These are phyloP conservation scores for Typhlichthys subterraneus DNA, from an alignment of 2,797 vertebrate genomes.

Conservation along the genomic window DNA sequence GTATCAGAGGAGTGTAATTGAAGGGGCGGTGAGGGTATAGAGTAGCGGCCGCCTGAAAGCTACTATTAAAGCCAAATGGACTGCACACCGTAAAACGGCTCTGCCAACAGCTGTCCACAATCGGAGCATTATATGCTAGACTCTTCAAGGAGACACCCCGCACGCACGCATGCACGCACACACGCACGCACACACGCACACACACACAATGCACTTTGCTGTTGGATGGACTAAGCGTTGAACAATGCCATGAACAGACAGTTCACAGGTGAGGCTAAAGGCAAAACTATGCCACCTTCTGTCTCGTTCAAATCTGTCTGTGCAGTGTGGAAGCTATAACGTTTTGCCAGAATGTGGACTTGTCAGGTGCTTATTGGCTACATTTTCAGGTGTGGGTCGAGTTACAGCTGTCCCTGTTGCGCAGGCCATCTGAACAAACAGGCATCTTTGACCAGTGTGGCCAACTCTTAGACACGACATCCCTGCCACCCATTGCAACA, in stretches of 20 bases:
- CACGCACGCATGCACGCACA: not conserved
- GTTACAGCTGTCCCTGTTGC: conserved; percentile 2
- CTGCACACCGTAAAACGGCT: conserved; percentile 74
- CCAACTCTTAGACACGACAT: conserved; percentile 5
- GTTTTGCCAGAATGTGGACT: not conserved
- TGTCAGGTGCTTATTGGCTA: not conserved
- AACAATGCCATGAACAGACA: conserved; percentile 29
- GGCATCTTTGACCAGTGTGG: not conserved
- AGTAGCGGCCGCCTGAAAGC: conserved; percentile 76
- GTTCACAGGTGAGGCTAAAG: conserved; percentile 44
- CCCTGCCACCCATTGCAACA: not conserved
- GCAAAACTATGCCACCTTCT: conserved; percentile 1
- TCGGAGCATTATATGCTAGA: conserved; percentile 65
- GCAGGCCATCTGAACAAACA: conserved; percentile 22
- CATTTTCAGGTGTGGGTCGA: conserved; percentile 3
- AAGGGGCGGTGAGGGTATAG: conserved; percentile 77
- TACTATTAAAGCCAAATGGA: conserved; percentile 80
- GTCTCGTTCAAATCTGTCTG: too few species aligned
- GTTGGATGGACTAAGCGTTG: conserved; percentile 42
- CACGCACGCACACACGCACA: conserved; percentile 27
- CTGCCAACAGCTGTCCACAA: conserved; percentile 78
- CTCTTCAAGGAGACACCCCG: conserved; percentile 22
- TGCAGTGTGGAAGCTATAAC: too few species aligned
- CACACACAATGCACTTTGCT: conserved; percentile 39
- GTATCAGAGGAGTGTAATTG: conserved; percentile 81